Conservation (phyloP, 2,888 invertebrate genomes). For the Tetanocera ferruginea region DNA sequence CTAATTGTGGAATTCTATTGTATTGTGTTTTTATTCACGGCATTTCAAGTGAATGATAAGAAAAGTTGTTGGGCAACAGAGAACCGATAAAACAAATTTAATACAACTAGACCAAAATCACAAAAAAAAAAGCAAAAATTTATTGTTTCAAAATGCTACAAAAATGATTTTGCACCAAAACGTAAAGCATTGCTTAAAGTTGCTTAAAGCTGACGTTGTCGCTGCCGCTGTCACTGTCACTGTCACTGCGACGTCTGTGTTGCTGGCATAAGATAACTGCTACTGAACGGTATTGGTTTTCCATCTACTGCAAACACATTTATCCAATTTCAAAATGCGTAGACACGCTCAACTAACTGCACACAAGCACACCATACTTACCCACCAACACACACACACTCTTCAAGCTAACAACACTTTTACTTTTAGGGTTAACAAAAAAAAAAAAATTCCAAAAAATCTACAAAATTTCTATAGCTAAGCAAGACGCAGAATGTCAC, state of each 20-base stretch:
- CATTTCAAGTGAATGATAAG: not conserved
- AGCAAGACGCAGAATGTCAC: slow-evolving; percentile 46
- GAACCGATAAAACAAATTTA: not conserved
- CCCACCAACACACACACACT: slow-evolving; percentile 3
- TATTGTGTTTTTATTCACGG: slow-evolving; percentile 8
- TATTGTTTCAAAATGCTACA: not conserved
- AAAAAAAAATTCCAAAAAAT: slow-evolving; percentile 15
- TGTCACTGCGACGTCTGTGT: no score
- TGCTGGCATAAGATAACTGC: no score
- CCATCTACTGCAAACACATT: slow-evolving; percentile 33
- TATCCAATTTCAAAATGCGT: slow-evolving; percentile 59
- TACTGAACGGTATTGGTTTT: slow-evolving; percentile 12
- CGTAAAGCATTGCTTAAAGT: no score
- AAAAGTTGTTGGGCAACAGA: not conserved
- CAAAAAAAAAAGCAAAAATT: not conserved
- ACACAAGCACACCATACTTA: slow-evolving; percentile 38
- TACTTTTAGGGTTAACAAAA: slow-evolving; percentile 54
- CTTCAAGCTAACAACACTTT: not conserved
- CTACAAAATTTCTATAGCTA: slow-evolving; percentile 34
- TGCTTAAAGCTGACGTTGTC: no score
- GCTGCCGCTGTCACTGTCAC: no score
- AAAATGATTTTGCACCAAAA: no score
- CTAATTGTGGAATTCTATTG: not conserved
- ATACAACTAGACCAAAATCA: not conserved
- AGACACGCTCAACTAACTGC: slow-evolving; percentile 56